Percentiles rank a stretch among this genome's conserved stretches.
Evolutionary conservation across 2,113 vertebrate genomes (phyloP).

Genomic region (Ammodramus savannarum): DNA sequence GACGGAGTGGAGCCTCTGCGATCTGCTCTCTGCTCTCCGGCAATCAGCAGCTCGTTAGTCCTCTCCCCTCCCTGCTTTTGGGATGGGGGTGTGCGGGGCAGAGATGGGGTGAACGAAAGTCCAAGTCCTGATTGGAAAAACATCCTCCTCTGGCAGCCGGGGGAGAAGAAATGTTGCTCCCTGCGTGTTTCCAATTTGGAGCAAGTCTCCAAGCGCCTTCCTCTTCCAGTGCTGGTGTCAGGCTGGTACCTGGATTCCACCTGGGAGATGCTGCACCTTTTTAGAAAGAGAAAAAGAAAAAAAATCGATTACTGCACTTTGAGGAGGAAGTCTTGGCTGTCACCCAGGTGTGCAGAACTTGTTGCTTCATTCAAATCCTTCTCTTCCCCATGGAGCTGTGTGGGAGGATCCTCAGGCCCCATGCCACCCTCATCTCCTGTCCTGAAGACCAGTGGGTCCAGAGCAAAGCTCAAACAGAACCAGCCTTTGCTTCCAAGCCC

Average conservation of each 20-base stretch:
- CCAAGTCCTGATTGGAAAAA: background rate
- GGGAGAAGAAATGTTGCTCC: background rate
- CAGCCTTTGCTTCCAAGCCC: background rate
- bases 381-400: background rate
- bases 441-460: background rate
- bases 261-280: constrained; percentile 1
- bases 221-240: background rate
- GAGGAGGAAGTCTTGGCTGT: constrained; percentile 8
- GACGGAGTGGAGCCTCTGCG: constrained; percentile 86
- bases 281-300: background rate
- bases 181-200: background rate
- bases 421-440: background rate
- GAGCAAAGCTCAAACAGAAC: background rate
- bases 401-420: constrained; percentile 41
- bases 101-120: constrained; percentile 9
- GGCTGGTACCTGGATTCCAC: constrained; percentile 8
- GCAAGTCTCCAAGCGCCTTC: background rate
- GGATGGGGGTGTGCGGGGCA: background rate
- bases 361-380: background rate
- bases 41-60: constrained; percentile 50
- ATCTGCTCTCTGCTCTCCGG: constrained; percentile 66
- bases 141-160: constrained; percentile 25
- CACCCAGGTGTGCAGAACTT: background rate
- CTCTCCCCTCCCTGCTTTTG: constrained; percentile 16
- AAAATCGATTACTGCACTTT: background rate